Evolutionary conservation across 2,797 vertebrate species (phyloP).

Genomic region (Pangasius macronema): DNA sequence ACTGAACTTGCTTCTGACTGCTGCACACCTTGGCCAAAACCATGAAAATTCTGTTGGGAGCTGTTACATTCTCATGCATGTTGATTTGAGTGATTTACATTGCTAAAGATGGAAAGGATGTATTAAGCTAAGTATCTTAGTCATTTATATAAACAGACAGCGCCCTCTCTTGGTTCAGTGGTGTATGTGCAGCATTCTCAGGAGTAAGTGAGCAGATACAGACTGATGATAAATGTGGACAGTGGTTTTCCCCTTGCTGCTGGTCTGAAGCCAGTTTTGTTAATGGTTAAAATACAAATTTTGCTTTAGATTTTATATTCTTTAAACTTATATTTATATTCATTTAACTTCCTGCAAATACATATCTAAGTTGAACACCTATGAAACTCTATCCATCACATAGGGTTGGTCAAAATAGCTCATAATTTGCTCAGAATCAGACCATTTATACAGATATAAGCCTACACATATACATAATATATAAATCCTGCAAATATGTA

Average conservation of each 20-base stretch:
- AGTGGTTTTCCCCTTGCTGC: conserved; percentile 21
- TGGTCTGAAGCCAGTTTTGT: conserved; percentile 27
- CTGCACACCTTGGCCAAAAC: neutral
- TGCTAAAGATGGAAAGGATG: neutral
- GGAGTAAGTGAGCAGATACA: conserved; percentile 22
- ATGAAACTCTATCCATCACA: neutral
- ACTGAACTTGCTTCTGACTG: conserved; percentile 43
- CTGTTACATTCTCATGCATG: neutral
- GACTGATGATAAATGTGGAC: neutral
- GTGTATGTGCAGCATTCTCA: conserved; percentile 35
- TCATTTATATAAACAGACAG: neutral
- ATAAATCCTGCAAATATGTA: neutral
- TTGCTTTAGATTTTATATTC: neutral
- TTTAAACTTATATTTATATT: neutral
- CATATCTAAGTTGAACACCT: neutral
- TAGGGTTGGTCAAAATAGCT: neutral
- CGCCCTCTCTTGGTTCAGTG: conserved; percentile 35
- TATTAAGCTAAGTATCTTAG: neutral
- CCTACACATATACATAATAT: neutral
- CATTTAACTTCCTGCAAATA: neutral
- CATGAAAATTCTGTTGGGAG: neutral
- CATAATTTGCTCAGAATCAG: neutral
- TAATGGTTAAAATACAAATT: neutral
- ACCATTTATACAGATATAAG: neutral
- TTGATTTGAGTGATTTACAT: neutral